phyloP scores from a whole-genome alignment of 2,888 invertebrate genomes.

The Strigamia transsilvanica region DNA sequence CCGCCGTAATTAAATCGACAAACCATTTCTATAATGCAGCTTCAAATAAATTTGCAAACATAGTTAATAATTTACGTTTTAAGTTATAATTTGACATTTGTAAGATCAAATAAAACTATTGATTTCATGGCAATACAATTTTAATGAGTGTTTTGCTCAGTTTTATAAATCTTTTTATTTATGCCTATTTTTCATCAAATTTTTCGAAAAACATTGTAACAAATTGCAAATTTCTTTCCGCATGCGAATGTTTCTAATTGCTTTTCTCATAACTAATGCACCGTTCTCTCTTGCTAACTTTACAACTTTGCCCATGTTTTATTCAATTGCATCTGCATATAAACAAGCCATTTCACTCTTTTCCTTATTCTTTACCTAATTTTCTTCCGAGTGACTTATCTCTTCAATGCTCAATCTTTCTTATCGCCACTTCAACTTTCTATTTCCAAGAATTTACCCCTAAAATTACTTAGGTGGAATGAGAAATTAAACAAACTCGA shows the following conservation, averaged over 20 bases:
- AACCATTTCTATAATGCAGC: too few species aligned
- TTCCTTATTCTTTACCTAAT: background rate
- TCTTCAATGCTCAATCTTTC: background rate
- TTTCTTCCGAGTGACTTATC: slow-evolving; percentile 13
- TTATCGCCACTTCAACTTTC: background rate
- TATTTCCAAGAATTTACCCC: background rate
- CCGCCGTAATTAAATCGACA: too few species aligned
- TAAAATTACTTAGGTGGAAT: background rate
- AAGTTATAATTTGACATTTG: too few species aligned
- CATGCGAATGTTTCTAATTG: slow-evolving; percentile 7
- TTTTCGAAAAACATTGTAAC: background rate
- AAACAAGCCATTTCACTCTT: slow-evolving; percentile 13
- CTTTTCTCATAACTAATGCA: background rate
- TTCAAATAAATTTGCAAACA: too few species aligned
- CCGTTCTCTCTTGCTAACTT: background rate
- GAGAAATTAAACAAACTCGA: background rate
- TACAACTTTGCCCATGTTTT: slow-evolving; percentile 1
- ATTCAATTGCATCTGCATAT: background rate
- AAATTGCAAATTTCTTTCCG: background rate
- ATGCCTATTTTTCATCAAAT: too few species aligned
- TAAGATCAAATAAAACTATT: too few species aligned
- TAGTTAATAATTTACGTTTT: too few species aligned
- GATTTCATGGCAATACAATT: too few species aligned
- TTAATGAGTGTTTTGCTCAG: too few species aligned
- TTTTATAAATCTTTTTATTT: too few species aligned